phyloP scores from a whole-genome alignment of 2,888 invertebrate genomes.

The Sinhomidia bicolor region DNA sequence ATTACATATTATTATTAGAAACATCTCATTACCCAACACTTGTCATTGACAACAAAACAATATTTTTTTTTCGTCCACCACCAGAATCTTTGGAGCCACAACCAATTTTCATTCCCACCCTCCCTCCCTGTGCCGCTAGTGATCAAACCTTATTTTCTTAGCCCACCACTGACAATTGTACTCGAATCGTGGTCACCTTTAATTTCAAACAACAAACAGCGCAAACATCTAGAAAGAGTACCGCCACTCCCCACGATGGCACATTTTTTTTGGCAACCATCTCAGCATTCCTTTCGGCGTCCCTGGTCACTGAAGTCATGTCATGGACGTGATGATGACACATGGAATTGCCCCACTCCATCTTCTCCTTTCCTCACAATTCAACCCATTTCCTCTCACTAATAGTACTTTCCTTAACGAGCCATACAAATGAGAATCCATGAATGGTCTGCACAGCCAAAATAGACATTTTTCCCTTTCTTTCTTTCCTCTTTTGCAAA shows the following conservation, averaged over 20 bases:
- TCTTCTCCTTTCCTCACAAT: constrained; percentile 78
- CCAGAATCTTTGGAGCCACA: too few species aligned
- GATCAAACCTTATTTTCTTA: too few species aligned
- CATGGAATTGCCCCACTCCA: constrained; percentile 74
- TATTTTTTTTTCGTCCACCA: too few species aligned
- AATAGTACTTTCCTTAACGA: constrained; percentile 79
- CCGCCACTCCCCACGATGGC: not conserved
- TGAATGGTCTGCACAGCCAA: constrained; percentile 75
- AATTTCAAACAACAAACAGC: constrained; percentile 8
- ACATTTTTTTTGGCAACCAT: constrained; percentile 63
- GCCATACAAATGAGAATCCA: constrained; percentile 78
- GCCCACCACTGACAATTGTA: not conserved
- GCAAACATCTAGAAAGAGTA: too few species aligned
- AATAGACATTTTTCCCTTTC: not conserved
- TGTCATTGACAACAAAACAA: too few species aligned
- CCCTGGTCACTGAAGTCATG: constrained; percentile 65
- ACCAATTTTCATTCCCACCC: too few species aligned
- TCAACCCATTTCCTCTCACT: constrained; percentile 78
- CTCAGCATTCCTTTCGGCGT: constrained; percentile 54
- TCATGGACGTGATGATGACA: constrained; percentile 72
- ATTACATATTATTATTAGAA: too few species aligned
- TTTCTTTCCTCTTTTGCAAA: not conserved
- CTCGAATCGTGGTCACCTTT: constrained; percentile 52
- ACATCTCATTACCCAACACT: too few species aligned
- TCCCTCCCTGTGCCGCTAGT: too few species aligned